Base-by-base conservation (phyloP, 1,140 invertebrate species). In the Camponotus vicinus region DNA sequence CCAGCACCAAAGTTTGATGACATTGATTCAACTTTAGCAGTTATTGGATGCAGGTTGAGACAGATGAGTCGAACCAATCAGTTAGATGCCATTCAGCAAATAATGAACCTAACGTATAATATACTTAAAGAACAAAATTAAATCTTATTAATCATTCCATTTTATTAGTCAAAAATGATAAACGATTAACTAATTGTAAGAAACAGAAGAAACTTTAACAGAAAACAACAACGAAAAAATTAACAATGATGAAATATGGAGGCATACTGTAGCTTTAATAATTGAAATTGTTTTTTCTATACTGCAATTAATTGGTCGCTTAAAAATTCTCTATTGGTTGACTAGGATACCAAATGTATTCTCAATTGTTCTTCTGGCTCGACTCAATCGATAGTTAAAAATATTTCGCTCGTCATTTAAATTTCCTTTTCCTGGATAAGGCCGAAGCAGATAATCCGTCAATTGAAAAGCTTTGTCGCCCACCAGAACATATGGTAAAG, bases 11-110 rank as follows among this genome's bases (percentile, higher is more conserved):
- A 45, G 18, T 1, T 4, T 2, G 7, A 49, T 70, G 21, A 49
- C 8, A 70, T 70, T 49, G 42, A 70, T 18, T 70, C 15, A 1
- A 0, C 21, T 32, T 27, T 70, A 70, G 21, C 42, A 70, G 15
- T 70, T 32, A 9, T 32, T 49, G 27, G 67, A 49, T 49, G 13
- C 6, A 70, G 67, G 7, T 70, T 70, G 21, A 45, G 21, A 49
- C 67, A 70, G 13, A 70, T 70, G 21, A 18, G 15, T 49, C 42
- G 9, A 21, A 27, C 27, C 21, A 49, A 15, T 15, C 21, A 70
- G 8, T 70, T 70, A 49, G 5, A 70, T 70, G 21, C 2, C 42
- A 49, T 70, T 49, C 67, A 70, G 13, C 42, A 49, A 70, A 70
- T 70, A 49, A 8, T 70, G 21, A 70, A 49, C 0, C 21, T 70